Percentiles rank a stretch among this genome's conserved stretches.
Conservation (phyloP, 2,888 invertebrate genomes). For the Diachrysia chrysitis region DNA sequence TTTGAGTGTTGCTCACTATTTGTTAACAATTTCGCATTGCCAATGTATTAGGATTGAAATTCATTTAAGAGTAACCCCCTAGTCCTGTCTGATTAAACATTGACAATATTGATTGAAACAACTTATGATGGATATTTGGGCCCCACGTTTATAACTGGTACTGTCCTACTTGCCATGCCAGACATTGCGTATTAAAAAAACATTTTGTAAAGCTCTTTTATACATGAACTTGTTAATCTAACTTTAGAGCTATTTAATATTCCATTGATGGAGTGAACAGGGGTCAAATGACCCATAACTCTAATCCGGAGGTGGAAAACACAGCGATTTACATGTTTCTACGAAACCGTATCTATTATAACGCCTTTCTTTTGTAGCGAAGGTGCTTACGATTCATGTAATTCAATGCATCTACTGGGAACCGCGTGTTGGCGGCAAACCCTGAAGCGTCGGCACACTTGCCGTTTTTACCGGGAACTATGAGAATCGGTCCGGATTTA, state of each 20-base stretch:
- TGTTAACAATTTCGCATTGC: too few species aligned
- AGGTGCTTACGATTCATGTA: conserved; percentile 72
- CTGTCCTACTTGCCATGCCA: conserved; percentile 13
- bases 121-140: neutral
- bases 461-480: conserved; percentile 33
- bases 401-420: conserved; percentile 62
- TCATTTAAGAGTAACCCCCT: too few species aligned
- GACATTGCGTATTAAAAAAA: conserved; percentile 39
- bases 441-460: conserved; percentile 48
- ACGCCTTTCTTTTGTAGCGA: conserved; percentile 73
- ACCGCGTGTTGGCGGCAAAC: conserved; percentile 43
- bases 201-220: conserved; percentile 46
- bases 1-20: too few species aligned
- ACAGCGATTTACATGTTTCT: conserved; percentile 80
- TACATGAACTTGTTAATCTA: conserved; percentile 55
- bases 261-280: conserved; percentile 72
- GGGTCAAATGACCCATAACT: conserved; percentile 83
- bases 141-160: neutral
- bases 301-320: conserved; percentile 73
- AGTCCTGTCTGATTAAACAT: conserved; percentile 39
- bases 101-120: conserved; percentile 17
- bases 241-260: conserved; percentile 76
- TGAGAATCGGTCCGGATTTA: conserved; percentile 35
- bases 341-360: conserved; percentile 75
- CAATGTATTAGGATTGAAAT: too few species aligned